These are phyloP conservation scores for Harmothoe impar DNA, from an alignment of 2,888 invertebrate genomes.

Conservation along the genomic window DNA sequence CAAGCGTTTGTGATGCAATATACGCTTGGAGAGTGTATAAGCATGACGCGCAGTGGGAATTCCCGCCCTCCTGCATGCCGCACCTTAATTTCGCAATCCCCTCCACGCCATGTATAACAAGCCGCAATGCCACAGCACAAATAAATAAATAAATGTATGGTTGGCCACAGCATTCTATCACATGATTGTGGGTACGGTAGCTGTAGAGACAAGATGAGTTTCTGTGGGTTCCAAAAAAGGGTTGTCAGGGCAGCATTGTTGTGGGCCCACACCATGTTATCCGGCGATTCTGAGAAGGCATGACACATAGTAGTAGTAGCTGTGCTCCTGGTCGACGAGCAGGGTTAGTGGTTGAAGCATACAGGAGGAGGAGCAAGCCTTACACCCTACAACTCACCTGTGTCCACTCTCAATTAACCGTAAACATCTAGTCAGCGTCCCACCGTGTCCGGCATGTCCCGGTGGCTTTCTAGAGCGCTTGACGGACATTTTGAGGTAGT, in stretches of 20 bases:
- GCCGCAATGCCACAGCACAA: not conserved
- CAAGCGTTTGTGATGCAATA: no score
- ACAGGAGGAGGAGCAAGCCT: not conserved
- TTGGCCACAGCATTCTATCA: not conserved
- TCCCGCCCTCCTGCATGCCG: not conserved
- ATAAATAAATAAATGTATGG: not conserved
- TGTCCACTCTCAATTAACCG: not conserved
- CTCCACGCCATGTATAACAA: not conserved
- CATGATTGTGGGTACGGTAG: not conserved
- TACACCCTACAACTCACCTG: constrained; percentile 19
- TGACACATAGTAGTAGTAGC: not conserved
- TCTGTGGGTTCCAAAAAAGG: not conserved
- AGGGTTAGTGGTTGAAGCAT: constrained; percentile 11
- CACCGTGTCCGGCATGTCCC: not conserved
- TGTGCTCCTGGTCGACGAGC: not conserved
- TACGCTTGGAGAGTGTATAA: not conserved
- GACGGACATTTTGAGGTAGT: not conserved
- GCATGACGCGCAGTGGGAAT: not conserved
- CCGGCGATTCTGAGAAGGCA: not conserved
- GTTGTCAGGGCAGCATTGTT: not conserved
- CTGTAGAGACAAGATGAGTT: not conserved
- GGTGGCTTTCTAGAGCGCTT: not conserved
- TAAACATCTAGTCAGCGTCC: not conserved
- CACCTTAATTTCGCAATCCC: constrained; percentile 33
- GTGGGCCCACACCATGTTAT: not conserved